Base-by-base conservation (phyloP, 2,113 vertebrate species). In the Hippolais icterina region DNA sequence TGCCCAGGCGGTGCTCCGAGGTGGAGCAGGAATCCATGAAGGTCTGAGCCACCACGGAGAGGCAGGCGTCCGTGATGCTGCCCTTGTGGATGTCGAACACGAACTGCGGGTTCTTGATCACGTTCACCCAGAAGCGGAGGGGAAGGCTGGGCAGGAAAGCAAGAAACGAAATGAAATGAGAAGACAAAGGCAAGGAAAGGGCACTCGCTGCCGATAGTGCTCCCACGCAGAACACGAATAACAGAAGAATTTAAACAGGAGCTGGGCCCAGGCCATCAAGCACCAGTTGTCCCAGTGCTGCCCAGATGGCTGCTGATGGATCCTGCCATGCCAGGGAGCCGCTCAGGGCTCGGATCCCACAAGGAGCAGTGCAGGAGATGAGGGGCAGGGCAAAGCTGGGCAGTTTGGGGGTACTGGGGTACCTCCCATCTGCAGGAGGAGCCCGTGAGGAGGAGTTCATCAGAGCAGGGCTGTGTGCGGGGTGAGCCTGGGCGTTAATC, bases 21-120 rank as follows among this genome's bases (percentile, higher is more conserved):
- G 99, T 99, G 81, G 99, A 99, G 92, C 99, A 99, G 10, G 99
- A 99, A 39, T 99, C 99, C 99, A 99, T 99, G 96, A 99, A 99
- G 35, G 99, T 99, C 98, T 99, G 99, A 41, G 99, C 99, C 79
- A 99, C 99, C 4, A 99, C 99, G 0, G 99, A 99, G 42, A 99
- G 98, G 92, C 99, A 99, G 89, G 99, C 99, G 1, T 99, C 99
- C 0, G 99, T 99, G 98, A 99, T 99, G 98, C 99, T 99, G 98
- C 99, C 99, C 97, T 99, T 99, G 94, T 99, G 99, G 97, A 99
- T 99, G 97, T 99, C 99, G 12, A 99, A 99, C 35, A 99, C 99
- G 0, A 99, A 99, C 98, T 99, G 99, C 0, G 99, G 99, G 97
- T 99, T 99, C 97, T 99, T 99, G 97, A 99, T 99, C 53, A 99